A percentile compares a stretch with the other conserved stretches of the same genome.
Evolutionary conservation across 2,888 invertebrate species (phyloP).

Genomic region (Nephrotoma guestfalica): DNA sequence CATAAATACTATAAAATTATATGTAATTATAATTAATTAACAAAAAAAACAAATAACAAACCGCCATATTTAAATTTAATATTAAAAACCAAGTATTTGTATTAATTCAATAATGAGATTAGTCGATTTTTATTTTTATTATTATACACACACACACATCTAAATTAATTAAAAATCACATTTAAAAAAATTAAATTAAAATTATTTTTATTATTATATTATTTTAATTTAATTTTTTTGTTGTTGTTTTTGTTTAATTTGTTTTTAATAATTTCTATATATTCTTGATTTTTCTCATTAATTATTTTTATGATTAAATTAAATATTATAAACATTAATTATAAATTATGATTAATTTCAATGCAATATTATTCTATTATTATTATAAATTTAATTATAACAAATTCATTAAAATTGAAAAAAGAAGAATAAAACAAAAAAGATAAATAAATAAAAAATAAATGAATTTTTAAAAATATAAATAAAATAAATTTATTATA

Average conservation of each 20-base stretch:
- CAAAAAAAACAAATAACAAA: not conserved
- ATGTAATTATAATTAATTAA: not conserved
- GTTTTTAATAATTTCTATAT: not conserved
- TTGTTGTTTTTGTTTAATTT: not conserved
- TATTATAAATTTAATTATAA: constrained; percentile 1
- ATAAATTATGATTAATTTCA: not conserved
- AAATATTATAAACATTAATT: not conserved
- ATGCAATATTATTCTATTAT: not conserved
- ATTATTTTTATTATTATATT: not conserved
- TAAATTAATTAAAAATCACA: not conserved
- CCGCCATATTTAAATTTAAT: not conserved
- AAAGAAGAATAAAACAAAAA: not conserved
- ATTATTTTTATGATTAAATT: not conserved
- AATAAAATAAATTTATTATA: not conserved
- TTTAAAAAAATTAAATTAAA: not conserved
- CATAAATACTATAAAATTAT: not conserved
- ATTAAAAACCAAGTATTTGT: not conserved
- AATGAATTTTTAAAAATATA: not conserved
- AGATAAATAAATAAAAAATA: not conserved
- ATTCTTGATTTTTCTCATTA: not conserved
- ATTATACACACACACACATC: not conserved
- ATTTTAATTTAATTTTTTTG: constrained; percentile 1
- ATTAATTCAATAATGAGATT: not conserved
- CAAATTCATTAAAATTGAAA: not conserved
- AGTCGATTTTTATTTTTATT: not conserved